These are phyloP conservation scores for Phrixothrix hirtus DNA, from an alignment of 2,888 invertebrate genomes.

Conservation along the genomic window DNA sequence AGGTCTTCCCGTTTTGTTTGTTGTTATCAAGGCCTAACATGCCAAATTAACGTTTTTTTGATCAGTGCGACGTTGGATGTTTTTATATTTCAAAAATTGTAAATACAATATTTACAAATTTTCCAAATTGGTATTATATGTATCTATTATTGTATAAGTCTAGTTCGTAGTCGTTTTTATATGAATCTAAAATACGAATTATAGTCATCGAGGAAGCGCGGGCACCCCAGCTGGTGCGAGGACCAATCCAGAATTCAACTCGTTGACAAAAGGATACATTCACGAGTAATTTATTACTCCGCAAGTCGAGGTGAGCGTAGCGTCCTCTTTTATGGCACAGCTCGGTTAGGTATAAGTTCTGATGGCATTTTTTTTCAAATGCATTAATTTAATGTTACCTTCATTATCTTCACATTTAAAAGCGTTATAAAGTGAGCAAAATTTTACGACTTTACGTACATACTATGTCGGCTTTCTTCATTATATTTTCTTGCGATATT, in stretches of 20 bases:
- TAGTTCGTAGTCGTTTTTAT: slow-evolving; percentile 54
- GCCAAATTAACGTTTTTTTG: slow-evolving; percentile 42
- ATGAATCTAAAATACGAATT: slow-evolving; percentile 47
- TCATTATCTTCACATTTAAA: too few relatives aligned
- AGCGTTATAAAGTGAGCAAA: too few relatives aligned
- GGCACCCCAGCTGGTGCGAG: slow-evolving; percentile 54
- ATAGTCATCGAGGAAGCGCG: slow-evolving; percentile 49
- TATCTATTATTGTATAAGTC: slow-evolving; percentile 51
- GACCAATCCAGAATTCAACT: slow-evolving; percentile 46
- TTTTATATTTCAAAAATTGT: slow-evolving; percentile 33
- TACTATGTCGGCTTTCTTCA: too few relatives aligned
- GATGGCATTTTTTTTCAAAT: too few relatives aligned
- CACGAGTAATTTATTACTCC: slow-evolving; percentile 24
- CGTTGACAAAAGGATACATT: slow-evolving; percentile 30
- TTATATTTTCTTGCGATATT: background rate
- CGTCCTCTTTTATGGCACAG: slow-evolving; percentile 27
- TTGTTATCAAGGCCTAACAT: slow-evolving; percentile 48
- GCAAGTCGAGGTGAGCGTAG: slow-evolving; percentile 31
- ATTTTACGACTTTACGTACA: too few relatives aligned
- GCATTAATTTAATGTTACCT: too few relatives aligned
- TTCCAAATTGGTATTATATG: slow-evolving; percentile 47
- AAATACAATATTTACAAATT: slow-evolving; percentile 39
- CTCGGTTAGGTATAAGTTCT: too few relatives aligned
- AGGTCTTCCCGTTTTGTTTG: slow-evolving; percentile 43
- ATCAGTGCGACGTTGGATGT: slow-evolving; percentile 23